Base-by-base conservation (phyloP, 1,140 invertebrate genomes). In the Drosophila willistoni region DNA sequence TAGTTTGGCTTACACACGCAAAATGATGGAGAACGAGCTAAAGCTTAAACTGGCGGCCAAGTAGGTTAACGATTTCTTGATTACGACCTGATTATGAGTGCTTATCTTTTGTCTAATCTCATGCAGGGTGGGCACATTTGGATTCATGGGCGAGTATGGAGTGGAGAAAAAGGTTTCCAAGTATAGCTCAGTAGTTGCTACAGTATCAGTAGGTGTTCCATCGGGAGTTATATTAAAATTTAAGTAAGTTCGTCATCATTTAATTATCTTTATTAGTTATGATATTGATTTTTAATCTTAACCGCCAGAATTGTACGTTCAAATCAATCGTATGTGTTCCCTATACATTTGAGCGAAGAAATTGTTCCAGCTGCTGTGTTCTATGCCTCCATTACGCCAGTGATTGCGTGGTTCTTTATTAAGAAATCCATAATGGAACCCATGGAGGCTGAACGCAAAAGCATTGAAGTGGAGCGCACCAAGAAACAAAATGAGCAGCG, bases 161-260 rank as follows among this genome's bases (percentile, higher is more conserved):
- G 96, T 96, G 33, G 97, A 99, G 83, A 98, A 98, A 79, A 98
- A 97, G 92, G 94, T 99, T 13, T 98, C 98, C 0, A 95, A 97
- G 89, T 96, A 98, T 80, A 98, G 96, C 78, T 95, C 95, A n/a
- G 91, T 99, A 1, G 95, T 96, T 2, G 98, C 98, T 7, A 94
- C 96, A 0, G 95, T 99, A 9, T 94, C 95, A 44, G 92, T 99
- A 41, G 98, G 98, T 7, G 93, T 97, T 29, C 97, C 97, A 1
- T 95, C 95, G 17, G 98, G 98, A 47, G 97, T 99, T 2, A 95
- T 95, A 68, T 93, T 99, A 7, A 97, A 97, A 93, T 93, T 99
- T 17, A 98, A 96, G 97, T 98, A 93, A 94, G 94, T 92, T 55
- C 22, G n/a, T 12, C 12, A 17, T 12, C 12, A 17, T 1, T 10